Conservation (phyloP, 2,113 vertebrate genomes). For the Rhadina sibilatrix region DNA sequence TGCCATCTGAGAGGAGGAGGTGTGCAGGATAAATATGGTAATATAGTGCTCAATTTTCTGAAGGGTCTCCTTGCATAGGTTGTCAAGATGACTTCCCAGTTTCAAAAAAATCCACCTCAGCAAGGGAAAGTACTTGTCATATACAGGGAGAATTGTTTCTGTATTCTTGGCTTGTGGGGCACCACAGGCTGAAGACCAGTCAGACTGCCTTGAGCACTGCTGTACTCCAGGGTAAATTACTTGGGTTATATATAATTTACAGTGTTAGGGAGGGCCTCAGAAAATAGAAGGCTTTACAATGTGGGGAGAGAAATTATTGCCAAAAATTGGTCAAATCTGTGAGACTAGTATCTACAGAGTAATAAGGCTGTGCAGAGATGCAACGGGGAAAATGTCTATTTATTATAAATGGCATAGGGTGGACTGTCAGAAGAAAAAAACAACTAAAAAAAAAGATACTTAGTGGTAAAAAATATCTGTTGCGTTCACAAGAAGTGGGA, state of each 20-base stretch:
- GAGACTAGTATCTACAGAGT: background rate
- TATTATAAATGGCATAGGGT: background rate
- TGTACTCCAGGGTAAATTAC: background rate
- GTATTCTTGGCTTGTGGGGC: background rate
- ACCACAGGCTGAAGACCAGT: background rate
- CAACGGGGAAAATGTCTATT: fast-evolving
- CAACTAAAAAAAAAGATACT: background rate
- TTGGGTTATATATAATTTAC: background rate
- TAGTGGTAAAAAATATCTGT: background rate
- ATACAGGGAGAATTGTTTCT: background rate
- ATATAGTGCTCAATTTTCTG: background rate
- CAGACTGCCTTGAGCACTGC: background rate
- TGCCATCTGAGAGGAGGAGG: background rate
- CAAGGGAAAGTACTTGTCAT: background rate
- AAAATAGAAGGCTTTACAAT: background rate
- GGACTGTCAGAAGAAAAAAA: background rate
- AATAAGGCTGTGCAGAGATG: background rate
- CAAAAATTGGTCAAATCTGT: background rate
- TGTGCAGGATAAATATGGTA: background rate
- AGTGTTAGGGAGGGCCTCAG: background rate
- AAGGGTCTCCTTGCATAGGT: background rate
- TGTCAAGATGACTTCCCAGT: background rate
- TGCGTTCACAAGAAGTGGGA: background rate
- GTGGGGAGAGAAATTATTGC: background rate
- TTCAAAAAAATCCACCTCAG: background rate